Conservation (phyloP, 2,797 vertebrate genomes). For the Macropus fuliginosus region DNA sequence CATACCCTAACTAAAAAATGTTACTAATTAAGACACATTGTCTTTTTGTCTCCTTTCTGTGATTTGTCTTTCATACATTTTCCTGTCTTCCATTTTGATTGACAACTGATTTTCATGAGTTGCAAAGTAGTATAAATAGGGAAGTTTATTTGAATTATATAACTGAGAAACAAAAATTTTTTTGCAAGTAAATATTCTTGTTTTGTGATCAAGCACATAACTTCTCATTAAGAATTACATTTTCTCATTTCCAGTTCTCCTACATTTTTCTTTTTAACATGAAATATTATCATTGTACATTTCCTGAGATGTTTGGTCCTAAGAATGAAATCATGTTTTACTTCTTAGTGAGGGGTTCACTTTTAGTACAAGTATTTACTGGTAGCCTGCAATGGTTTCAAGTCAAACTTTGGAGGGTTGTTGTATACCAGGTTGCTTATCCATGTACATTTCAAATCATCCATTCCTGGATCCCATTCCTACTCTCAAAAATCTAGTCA, state of each 20-base stretch:
- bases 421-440: not conserved
- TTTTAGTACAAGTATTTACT: constrained; percentile 59
- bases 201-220: not conserved
- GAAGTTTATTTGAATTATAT: not conserved
- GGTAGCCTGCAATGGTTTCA: constrained; percentile 24
- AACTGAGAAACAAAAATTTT: not conserved
- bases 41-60: not conserved
- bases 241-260: not conserved
- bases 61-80: not conserved
- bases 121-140: not conserved
- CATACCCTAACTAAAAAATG: not conserved
- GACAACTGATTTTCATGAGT: not conserved
- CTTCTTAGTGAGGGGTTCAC: constrained; percentile 52
- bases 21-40: not conserved
- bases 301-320: constrained; percentile 60
- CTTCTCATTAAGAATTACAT: constrained; percentile 41
- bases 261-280: constrained; percentile 31
- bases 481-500: not conserved
- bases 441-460: not conserved
- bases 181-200: constrained; percentile 2
- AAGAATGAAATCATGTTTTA: constrained; percentile 61
- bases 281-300: constrained; percentile 31
- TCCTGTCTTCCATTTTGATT: not conserved
- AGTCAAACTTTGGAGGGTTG: constrained; percentile 62
- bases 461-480: not conserved